phyloP scores from a whole-genome alignment of 1,140 invertebrate species.

The Grapholita molesta region DNA sequence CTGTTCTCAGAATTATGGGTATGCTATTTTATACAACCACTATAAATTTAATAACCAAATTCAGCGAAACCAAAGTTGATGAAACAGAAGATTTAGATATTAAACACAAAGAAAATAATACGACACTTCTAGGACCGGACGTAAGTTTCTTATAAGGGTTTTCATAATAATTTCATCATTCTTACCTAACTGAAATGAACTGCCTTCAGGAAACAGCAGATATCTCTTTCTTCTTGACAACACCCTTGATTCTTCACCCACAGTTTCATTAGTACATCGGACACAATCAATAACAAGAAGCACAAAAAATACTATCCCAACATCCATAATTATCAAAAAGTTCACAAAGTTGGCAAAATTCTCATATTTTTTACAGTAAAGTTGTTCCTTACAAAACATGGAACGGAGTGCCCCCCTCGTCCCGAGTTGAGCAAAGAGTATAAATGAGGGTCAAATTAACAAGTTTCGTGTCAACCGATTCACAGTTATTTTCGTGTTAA shows the following conservation, averaged over 20 bases:
- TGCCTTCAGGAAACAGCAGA: slow-evolving; percentile 88
- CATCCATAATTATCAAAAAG: slow-evolving; percentile 13
- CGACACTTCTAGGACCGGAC: not conserved
- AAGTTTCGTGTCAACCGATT: slow-evolving; percentile 54
- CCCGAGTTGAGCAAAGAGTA: slow-evolving; percentile 34
- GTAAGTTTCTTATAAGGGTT: not conserved
- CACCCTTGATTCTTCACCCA: slow-evolving; percentile 40
- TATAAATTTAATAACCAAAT: no score
- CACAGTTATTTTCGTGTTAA: slow-evolving; percentile 56
- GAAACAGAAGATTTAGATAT: no score
- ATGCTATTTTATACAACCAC: no score
- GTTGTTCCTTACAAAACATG: slow-evolving; percentile 42
- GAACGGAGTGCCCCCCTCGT: slow-evolving; percentile 47
- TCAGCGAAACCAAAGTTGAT: no score
- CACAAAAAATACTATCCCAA: slow-evolving; percentile 22
- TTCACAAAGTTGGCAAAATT: slow-evolving; percentile 21
- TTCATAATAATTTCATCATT: slow-evolving; percentile 21
- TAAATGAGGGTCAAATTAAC: slow-evolving; percentile 67
- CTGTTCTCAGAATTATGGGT: no score
- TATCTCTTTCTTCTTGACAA: slow-evolving; percentile 84
- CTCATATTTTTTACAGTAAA: slow-evolving; percentile 23
- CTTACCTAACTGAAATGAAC: slow-evolving; percentile 86
- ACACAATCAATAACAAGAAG: slow-evolving; percentile 32
- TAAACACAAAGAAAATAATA: slow-evolving; percentile 15
- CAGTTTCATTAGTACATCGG: slow-evolving; percentile 30